Evolutionary conservation across 2,797 vertebrate genomes (phyloP).

Genomic region (Squalus acanthias): DNA sequence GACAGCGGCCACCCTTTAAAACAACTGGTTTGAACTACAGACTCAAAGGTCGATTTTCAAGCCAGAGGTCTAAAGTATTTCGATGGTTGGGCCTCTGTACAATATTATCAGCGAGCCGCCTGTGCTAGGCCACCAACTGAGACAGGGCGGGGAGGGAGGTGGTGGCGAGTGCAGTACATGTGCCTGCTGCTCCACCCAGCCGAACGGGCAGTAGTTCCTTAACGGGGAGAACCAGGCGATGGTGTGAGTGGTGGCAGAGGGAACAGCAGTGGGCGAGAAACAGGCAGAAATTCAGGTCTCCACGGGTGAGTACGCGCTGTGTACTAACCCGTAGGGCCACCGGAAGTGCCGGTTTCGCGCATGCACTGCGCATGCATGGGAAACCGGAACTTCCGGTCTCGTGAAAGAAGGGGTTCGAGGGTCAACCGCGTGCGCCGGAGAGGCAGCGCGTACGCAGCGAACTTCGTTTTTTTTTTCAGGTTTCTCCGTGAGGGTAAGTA

Average conservation of each 20-base stretch:
- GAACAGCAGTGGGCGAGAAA: neutral
- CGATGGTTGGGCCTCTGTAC: neutral
- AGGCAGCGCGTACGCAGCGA: too few species aligned
- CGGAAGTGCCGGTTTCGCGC: too few species aligned
- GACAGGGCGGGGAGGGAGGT: neutral
- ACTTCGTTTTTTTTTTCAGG: too few species aligned
- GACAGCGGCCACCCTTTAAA: neutral
- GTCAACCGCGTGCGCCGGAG: too few species aligned
- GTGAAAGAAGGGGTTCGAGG: too few species aligned
- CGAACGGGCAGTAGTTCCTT: neutral
- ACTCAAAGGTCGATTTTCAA: neutral
- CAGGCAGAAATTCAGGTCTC: too few species aligned
- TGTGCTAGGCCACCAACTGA: neutral
- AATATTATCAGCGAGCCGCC: neutral
- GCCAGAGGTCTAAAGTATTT: neutral
- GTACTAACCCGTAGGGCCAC: too few species aligned
- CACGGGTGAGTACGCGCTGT: too few species aligned
- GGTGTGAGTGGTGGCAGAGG: neutral
- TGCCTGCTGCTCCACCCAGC: neutral
- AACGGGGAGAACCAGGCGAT: neutral
- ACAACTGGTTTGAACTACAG: neutral
- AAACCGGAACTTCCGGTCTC: too few species aligned
- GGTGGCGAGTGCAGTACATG: neutral
- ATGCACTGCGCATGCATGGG: too few species aligned
- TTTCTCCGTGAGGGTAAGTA: too few species aligned